A percentile compares a stretch with the other conserved stretches of the same genome.
Conservation (phyloP, 2,113 vertebrate species). For the Sphaerodactylus townsendi region DNA sequence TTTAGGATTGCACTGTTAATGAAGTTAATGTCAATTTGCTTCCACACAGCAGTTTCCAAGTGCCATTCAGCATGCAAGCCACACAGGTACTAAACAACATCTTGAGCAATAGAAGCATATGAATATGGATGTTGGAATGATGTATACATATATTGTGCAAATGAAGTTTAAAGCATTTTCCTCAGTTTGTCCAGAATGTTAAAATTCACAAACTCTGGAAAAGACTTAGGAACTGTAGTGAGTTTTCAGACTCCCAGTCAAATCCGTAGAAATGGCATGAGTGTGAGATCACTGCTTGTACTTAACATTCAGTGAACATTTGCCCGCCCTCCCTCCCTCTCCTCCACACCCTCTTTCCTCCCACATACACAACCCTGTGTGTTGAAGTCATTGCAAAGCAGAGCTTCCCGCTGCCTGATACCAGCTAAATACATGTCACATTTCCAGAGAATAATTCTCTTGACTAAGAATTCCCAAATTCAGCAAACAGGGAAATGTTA, state of each 20-base stretch:
- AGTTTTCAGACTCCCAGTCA: background rate
- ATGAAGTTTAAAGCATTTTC: background rate
- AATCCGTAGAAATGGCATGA: constrained; percentile 16
- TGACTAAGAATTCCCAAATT: constrained; percentile 18
- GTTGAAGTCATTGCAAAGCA: constrained; percentile 43
- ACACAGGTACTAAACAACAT: background rate
- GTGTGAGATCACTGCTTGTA: fast-evolving
- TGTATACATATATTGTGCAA: background rate
- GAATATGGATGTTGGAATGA: background rate
- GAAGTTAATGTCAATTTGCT: background rate
- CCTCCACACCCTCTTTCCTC: background rate
- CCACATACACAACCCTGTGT: background rate
- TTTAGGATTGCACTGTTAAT: background rate
- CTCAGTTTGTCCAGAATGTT: too few species aligned
- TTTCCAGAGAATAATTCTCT: constrained; percentile 15
- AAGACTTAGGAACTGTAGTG: background rate
- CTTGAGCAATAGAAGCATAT: background rate
- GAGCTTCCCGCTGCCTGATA: constrained; percentile 39
- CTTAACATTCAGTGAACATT: background rate
- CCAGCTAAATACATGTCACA: constrained; percentile 15
- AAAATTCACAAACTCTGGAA: background rate
- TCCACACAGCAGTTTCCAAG: background rate
- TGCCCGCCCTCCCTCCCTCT: constrained; percentile 5
- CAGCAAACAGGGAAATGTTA: background rate
- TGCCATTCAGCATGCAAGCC: background rate